Base-by-base conservation (phyloP, 2,888 invertebrate genomes). In the Ochropleura plecta region DNA sequence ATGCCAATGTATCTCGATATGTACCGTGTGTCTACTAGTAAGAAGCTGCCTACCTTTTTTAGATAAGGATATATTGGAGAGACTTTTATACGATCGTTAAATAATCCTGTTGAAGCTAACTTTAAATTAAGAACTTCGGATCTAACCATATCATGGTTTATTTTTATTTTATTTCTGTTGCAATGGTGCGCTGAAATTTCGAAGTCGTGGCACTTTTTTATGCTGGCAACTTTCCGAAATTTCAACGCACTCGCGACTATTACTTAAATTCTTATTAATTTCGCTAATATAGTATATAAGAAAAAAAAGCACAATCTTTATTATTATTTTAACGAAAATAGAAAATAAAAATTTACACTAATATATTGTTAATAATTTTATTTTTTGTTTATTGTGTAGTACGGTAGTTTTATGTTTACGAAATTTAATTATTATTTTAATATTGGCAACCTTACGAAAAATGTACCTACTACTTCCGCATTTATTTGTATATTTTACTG, bases 41-140 rank as follows among this genome's bases (percentile, higher is more conserved):
- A 92, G 93, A 93, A 90, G 92, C 93, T 94, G 94, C 94, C 94
- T 95, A 95, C 93, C 90, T 95, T 95, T 95, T 95, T 95, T 95
- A 95, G 95, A 95, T 96, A 96, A 96, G 95, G 94, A 93, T 95
- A 94, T 96, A 96, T 94, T 95, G 94, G 93, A 96, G 95, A 96
- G 95, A 95, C 96, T 96, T 96, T 96, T 96, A 96, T 96, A 96
- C 96, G 95, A 96, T 94, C 94, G 96, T 96, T 96, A 95, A 95
- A 95, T 94, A 89, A 93, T 94, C 94, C 95, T 96, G 96, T 96
- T 96, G 94, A 95, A 90, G 93, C 94, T 96, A 95, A 95, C 94
- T 94, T 91, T 94, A 94, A 90, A 92, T 91, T 95, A 95, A 95
- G 95, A 91, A 96, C 94, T 95, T 96, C 95, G 94, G 93, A 93